Evolutionary conservation across 64 coral and sea anemone species (phyloP), one percentile per base, ranked within the genome.

Genomic region (Catalaphyllia jardinei): DNA sequence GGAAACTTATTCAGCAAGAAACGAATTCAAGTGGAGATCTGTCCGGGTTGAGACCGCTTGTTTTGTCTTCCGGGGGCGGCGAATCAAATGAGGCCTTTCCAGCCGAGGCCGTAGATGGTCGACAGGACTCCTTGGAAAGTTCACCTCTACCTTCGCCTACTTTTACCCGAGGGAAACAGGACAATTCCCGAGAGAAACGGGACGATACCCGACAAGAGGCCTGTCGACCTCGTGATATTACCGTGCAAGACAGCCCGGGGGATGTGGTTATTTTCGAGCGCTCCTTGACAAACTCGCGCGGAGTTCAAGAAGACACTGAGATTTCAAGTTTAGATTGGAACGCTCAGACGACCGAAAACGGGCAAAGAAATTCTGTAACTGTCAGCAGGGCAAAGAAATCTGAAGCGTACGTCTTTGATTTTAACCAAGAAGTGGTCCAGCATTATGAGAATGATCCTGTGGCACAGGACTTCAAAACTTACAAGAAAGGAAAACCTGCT

Each of bases 201-300:
- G 81, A 84, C 10, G 19, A 28, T 27, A n/a, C 81, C 24, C 33
- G n/a, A 35, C 30, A 50, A 12, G 62, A 84, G 24, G 62, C 12
- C 28, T 69, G 71, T 38, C 81, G 19, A 69, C 46, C 81, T 1
- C 81, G 62, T 67, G 81, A 50, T 24, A 42, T 71, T 2, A 1
- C 35, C 15, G 62, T 62, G 4, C 81, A 69, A 35, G 81, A 84
- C 38, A 84, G 81, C 20, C 81, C 81, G 10, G 65, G 38, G 27
- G 81, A 84, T 71, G 81, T 84, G 10, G 63, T 84, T 12, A 84
- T 84, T 22, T 84, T 69, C 50, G 81, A 84, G 7, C 81, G 86
- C 14, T 77, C 67, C 13, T 80, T 79, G 24, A 80, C 75, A 29
- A 69, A 33, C 17, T 79, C 52, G 10, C 27, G 20, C 27, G 29